Conservation (phyloP, 2,113 vertebrate species). For the Mus spicilegus region DNA sequence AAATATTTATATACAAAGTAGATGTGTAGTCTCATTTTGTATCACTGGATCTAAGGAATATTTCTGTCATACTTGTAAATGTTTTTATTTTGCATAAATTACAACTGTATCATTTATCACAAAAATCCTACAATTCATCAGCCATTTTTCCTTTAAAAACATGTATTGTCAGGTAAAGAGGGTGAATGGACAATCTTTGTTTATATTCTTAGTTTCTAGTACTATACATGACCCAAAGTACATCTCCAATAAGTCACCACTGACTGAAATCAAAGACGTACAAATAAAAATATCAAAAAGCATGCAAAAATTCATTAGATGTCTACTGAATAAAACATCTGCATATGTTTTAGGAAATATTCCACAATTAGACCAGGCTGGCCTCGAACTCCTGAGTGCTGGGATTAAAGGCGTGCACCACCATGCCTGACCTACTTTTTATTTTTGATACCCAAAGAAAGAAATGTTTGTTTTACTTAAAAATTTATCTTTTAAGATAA, state of each 20-base stretch:
- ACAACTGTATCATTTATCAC: neutral
- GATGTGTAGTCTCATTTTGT: neutral
- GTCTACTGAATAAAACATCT: neutral
- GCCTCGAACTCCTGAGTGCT: too few relatives aligned
- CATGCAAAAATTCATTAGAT: neutral
- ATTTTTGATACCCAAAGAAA: constrained; percentile 9
- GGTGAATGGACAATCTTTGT: neutral
- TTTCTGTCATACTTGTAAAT: neutral
- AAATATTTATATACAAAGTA: constrained; percentile 4
- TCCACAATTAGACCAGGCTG: neutral
- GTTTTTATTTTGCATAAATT: neutral
- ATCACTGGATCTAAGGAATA: neutral
- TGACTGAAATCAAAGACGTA: neutral
- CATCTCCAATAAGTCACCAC: neutral
- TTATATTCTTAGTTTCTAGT: neutral
- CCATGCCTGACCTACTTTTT: neutral
- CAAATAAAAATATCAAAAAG: constrained; percentile 9
- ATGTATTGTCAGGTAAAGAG: neutral
- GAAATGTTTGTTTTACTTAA: constrained; percentile 30
- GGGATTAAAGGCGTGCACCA: too few relatives aligned
- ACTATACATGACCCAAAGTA: neutral
- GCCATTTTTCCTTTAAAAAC: constrained; percentile 45
- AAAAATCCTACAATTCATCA: neutral
- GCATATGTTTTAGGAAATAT: neutral
- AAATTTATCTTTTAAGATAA: neutral